phyloP scores from a whole-genome alignment of 2,888 invertebrate genomes.

The Tridacna crocea region DNA sequence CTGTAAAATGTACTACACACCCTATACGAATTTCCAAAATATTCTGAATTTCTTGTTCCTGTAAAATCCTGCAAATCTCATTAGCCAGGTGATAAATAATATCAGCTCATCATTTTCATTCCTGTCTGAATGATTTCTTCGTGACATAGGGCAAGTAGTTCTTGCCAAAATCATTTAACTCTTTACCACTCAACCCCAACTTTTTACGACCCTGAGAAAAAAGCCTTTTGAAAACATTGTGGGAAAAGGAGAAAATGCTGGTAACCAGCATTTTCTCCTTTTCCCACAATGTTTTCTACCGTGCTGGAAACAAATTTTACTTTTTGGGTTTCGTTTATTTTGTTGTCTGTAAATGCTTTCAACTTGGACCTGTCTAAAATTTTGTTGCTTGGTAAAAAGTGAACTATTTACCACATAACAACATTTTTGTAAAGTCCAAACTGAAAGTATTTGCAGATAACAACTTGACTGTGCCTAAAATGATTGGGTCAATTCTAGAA shows the following conservation, averaged over 20 bases:
- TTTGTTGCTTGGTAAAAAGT: no score
- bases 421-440: no score
- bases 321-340: no score
- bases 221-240: background rate
- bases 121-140: conserved; percentile 8
- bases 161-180: background rate
- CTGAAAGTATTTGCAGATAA: no score
- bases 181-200: background rate
- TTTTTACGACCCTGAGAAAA: no score
- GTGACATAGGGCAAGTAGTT: conserved; percentile 7
- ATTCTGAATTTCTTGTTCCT: background rate
- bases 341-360: no score
- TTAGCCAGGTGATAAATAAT: conserved; percentile 11
- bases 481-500: no score
- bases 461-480: no score
- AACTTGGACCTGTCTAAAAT: no score
- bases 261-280: background rate
- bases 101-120: conserved; percentile 1
- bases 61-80: background rate
- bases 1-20: no score
- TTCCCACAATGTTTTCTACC: background rate
- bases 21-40: background rate
- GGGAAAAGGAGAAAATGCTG: conserved; percentile 1
- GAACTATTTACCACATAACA: no score
- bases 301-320: no score